Evolutionary conservation across 2,113 vertebrate species (phyloP).

Genomic region (Fulica atra): DNA sequence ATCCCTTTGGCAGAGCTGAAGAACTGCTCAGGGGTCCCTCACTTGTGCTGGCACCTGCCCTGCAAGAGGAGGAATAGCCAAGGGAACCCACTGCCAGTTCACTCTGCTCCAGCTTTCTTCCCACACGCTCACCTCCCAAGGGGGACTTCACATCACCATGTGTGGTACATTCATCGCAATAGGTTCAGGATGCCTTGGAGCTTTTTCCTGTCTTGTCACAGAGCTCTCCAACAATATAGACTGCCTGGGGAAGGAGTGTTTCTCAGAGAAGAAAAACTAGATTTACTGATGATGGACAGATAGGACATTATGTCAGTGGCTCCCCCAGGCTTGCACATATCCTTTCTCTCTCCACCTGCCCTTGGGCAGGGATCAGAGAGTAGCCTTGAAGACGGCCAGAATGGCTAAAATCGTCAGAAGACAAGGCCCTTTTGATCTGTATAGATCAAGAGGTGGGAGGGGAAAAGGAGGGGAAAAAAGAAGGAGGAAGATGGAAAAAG

Average conservation of each 20-base stretch:
- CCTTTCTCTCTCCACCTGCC: not conserved
- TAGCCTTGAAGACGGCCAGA: not conserved
- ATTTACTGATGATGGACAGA: not conserved
- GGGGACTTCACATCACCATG: not conserved
- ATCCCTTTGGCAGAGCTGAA: not conserved
- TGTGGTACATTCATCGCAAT: not conserved
- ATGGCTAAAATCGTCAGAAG: not conserved
- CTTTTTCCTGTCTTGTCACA: not conserved
- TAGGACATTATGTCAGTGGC: not conserved
- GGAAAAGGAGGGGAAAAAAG: not conserved
- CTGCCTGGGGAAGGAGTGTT: not conserved
- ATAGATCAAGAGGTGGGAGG: conserved; percentile 11
- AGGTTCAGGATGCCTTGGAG: not conserved
- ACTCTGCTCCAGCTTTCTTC: not conserved
- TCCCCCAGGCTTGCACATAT: not conserved
- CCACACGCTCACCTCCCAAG: fast-evolving
- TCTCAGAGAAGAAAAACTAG: not conserved
- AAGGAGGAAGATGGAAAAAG: not conserved
- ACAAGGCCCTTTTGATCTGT: conserved; percentile 15
- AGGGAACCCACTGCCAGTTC: not conserved
- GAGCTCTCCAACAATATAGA: not conserved
- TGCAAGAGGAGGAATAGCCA: not conserved
- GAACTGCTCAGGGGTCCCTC: not conserved
- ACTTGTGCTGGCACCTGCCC: not conserved
- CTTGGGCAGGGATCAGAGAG: not conserved